Evolutionary conservation across 2,113 vertebrate species (phyloP), one percentile per base, ranked within the genome.

Genomic region (Anoura caudifer): DNA sequence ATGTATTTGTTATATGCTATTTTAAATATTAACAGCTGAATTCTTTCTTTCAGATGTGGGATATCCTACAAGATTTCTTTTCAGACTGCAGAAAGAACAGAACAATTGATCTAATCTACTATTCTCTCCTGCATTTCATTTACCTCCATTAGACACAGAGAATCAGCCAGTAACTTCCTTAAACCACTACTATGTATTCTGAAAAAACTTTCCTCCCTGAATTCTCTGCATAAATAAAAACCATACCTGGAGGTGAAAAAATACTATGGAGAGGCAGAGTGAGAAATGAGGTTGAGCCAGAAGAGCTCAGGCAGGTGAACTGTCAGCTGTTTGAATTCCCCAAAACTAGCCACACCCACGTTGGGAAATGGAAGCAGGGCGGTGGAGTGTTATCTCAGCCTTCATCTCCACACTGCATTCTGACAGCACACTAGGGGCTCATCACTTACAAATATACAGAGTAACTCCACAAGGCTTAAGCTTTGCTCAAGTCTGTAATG

Each of bases 401-500:
- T 92, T 95, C 72, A 81, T 54, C 22, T 85, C 41, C 17, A 87
- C 28, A 86, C 59, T n/a, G 52, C 33, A 54, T 67, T 69, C 56
- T 81, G 80, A 76, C 41, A 95, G 56, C 26, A 87, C 28, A 73
- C 69, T 75, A 75, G 41, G 87, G 22, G 31, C n/a, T 96, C 36
- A 93, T 94, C 86, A 63, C 36, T 95, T 80, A 7, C 76, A 94
- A 93, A 50, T 84, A 61, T 82, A 93, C n/a, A 82, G 33, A 94
- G 12, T 92, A 96, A 90, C 73, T 90, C 59, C 59, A 72, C 33
- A 47, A 96, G 45, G 79, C 75, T 91, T 95, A 91, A 67, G 73
- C 80, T 96, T 95, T 96, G 79, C 90, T 93, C 38, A 84, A 89
- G 50, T 94, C 83, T 97, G 75, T 76, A 65, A 69, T 97, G 70